Evolutionary conservation across 2,113 vertebrate genomes (phyloP).

Genomic region (Regulus satrapa): DNA sequence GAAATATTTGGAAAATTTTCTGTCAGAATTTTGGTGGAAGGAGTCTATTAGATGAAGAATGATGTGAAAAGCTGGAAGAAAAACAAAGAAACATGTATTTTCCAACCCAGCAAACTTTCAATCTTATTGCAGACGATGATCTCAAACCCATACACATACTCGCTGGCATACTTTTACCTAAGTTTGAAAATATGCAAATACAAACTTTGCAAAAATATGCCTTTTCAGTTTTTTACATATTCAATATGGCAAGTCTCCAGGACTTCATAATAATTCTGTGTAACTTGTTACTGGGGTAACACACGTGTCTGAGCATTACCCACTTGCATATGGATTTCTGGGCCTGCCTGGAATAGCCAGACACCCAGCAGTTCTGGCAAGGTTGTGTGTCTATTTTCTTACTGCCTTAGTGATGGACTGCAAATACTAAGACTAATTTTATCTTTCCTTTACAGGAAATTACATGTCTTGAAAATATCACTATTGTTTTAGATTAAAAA

Average conservation of each 20-base stretch:
- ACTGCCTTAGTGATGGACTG: not conserved
- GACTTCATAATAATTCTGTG: not conserved
- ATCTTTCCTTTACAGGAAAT: not conserved
- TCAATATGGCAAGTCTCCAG: not conserved
- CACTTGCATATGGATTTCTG: not conserved
- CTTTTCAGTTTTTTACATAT: constrained; percentile 10
- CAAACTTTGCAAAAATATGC: constrained; percentile 1
- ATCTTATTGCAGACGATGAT: not conserved
- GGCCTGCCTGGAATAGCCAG: not conserved
- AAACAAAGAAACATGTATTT: not conserved
- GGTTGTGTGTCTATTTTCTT: not conserved
- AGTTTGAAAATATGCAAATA: constrained; percentile 15
- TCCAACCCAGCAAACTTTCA: not conserved
- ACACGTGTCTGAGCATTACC: accelerated
- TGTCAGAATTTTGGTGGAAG: not conserved
- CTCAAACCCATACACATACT: not conserved
- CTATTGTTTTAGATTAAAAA: not conserved
- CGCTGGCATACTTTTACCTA: not conserved
- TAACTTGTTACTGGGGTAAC: not conserved
- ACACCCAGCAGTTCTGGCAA: not conserved
- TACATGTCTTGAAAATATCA: not conserved
- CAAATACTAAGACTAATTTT: not conserved
- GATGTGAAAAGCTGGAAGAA: not conserved
- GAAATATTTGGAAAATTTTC: constrained; percentile 1
- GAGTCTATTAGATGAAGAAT: not conserved